Evolutionary conservation across 2,113 vertebrate species (phyloP).

Genomic region (Rhabdornis inornatus): DNA sequence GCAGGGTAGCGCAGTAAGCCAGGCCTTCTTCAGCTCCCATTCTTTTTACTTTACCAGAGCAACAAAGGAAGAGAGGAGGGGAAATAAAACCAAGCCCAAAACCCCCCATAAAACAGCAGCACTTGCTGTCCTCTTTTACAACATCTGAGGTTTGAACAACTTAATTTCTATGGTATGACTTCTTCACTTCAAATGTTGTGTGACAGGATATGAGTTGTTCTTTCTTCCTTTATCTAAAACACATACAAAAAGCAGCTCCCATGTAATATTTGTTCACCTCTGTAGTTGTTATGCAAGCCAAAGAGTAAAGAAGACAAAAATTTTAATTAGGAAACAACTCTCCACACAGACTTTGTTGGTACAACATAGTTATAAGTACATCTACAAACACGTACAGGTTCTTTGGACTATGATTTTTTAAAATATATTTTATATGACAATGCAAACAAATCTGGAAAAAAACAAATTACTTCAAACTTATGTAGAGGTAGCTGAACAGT

Average conservation of each 20-base stretch:
- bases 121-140: neutral
- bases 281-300: conserved; percentile 27
- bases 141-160: neutral
- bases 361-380: conserved; percentile 68
- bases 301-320: conserved; percentile 58
- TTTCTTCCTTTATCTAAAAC: neutral
- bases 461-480: conserved; percentile 59
- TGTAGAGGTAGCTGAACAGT: conserved; percentile 76
- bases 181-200: neutral
- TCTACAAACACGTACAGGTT: conserved; percentile 56
- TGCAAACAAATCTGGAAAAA: conserved; percentile 53
- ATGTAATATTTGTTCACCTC: neutral
- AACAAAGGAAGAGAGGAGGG: neutral
- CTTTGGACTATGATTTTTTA: conserved; percentile 57
- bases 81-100: neutral
- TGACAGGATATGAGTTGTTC: neutral
- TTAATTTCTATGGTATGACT: neutral
- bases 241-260: neutral
- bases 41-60: neutral
- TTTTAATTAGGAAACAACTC: conserved; percentile 70
- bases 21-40: neutral
- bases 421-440: conserved; percentile 58
- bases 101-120: neutral
- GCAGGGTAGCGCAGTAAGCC: neutral
- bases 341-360: conserved; percentile 60